Conservation (phyloP, 2,113 vertebrate species). For the Arizona elegans region DNA sequence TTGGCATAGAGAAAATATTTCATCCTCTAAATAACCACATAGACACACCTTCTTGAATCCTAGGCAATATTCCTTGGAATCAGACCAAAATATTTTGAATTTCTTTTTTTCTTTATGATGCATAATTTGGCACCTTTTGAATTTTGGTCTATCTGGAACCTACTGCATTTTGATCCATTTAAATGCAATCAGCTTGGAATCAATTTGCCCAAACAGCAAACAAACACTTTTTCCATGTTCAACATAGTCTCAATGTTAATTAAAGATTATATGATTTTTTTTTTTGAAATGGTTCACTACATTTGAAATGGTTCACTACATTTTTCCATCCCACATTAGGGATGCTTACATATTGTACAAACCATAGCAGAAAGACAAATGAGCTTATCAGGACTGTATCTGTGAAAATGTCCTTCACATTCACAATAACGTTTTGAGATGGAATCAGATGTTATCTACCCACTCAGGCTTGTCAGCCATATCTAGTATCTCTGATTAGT, state of each 20-base stretch:
- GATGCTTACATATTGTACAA: background rate
- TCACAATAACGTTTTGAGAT: background rate
- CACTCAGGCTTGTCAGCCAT: background rate
- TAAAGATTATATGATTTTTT: background rate
- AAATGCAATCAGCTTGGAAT: background rate
- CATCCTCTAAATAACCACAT: background rate
- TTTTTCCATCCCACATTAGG: background rate
- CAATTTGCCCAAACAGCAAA: background rate
- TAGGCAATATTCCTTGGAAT: background rate
- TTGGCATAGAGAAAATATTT: background rate
- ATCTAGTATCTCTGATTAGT: background rate
- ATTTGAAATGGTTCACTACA: background rate
- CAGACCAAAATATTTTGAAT: background rate
- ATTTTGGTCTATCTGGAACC: background rate
- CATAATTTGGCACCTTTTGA: background rate
- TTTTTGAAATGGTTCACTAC: background rate
- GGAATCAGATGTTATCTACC: constrained; percentile 11
- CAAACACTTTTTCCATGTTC: background rate
- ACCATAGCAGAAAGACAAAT: background rate
- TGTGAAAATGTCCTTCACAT: background rate
- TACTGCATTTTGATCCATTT: background rate
- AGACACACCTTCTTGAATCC: background rate
- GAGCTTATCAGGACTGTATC: background rate
- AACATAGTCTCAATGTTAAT: background rate
- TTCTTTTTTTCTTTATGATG: background rate